phyloP scores from a whole-genome alignment of 92 coral and sea anemone species.

The Galaxea fascicularis region DNA sequence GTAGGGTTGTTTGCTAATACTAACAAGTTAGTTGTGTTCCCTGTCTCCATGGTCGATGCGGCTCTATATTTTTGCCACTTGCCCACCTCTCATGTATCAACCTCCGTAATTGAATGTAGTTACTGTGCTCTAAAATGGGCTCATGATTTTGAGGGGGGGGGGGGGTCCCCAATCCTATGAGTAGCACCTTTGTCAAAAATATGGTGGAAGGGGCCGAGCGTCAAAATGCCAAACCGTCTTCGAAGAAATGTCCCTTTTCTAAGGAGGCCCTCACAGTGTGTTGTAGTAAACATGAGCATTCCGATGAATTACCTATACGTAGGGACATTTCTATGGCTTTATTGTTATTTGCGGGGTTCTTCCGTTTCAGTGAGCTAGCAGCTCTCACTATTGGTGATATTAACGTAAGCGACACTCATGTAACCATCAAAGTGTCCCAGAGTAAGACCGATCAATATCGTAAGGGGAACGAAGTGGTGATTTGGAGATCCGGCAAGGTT shows the following conservation, averaged over 20 bases:
- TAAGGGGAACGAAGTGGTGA: constrained; percentile 57
- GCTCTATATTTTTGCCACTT: background rate
- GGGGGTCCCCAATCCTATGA: background rate
- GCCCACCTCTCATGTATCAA: background rate
- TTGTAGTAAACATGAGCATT: constrained; percentile 43
- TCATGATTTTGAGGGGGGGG: background rate
- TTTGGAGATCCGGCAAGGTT: constrained; percentile 19
- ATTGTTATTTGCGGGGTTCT: constrained; percentile 42
- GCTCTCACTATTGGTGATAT: constrained; percentile 39
- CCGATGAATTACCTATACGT: constrained; percentile 25
- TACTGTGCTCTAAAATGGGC: background rate
- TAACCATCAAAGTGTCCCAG: constrained; percentile 28
- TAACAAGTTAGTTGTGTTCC: background rate
- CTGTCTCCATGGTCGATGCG: background rate
- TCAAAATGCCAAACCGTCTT: constrained; percentile 3
- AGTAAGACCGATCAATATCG: constrained; percentile 58
- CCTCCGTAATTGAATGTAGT: background rate
- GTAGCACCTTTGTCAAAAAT: background rate
- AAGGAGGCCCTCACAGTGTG: constrained; percentile 42
- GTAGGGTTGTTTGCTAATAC: constrained; percentile 21
- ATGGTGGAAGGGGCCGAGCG: background rate
- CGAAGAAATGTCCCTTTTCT: constrained; percentile 48
- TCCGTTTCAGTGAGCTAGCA: constrained; percentile 51
- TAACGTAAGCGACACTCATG: constrained; percentile 27
- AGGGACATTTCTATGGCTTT: constrained; percentile 51